These are phyloP conservation scores for Micropterix aruncella DNA, from an alignment of 2,888 invertebrate species.

Conservation along the genomic window DNA sequence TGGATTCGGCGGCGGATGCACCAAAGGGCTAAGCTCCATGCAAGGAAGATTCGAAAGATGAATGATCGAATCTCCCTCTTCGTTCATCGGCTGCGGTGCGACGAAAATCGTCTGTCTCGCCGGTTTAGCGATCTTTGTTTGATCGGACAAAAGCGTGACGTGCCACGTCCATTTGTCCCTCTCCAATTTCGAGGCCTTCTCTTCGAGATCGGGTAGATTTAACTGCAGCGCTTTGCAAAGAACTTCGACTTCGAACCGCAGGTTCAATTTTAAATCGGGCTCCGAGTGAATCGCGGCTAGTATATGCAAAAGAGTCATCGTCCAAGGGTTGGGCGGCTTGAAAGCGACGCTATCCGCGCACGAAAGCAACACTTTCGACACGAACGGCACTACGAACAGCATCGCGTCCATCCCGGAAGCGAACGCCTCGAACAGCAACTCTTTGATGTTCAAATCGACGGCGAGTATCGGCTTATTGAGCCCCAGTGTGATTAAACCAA, in stretches of 20 bases:
- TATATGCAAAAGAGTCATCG: slow-evolving; percentile 80
- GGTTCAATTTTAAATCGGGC: slow-evolving; percentile 74
- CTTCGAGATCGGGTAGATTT: too few relatives aligned
- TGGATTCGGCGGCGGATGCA: too few relatives aligned
- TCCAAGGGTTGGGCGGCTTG: slow-evolving; percentile 87
- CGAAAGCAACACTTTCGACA: slow-evolving; percentile 84
- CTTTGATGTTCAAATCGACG: slow-evolving; percentile 76
- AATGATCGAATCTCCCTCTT: too few relatives aligned
- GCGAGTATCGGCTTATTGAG: slow-evolving; percentile 74
- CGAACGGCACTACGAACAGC: slow-evolving; percentile 85
- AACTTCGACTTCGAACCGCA: slow-evolving; percentile 92
- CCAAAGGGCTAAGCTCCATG: too few relatives aligned
- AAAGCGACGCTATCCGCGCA: slow-evolving; percentile 81
- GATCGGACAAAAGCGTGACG: too few relatives aligned
- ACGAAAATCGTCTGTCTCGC: too few relatives aligned
- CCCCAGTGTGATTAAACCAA: slow-evolving; percentile 81
- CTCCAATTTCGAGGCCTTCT: too few relatives aligned
- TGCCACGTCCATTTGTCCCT: too few relatives aligned
- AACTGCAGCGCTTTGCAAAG: slow-evolving; percentile 79
- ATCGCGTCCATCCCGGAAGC: slow-evolving; percentile 84
- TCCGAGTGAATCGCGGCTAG: slow-evolving; percentile 83
- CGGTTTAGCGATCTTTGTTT: too few relatives aligned
- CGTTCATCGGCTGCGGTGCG: too few relatives aligned
- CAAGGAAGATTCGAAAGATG: too few relatives aligned
- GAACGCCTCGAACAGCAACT: slow-evolving; percentile 81